Conservation (phyloP, 2,113 vertebrate species). For the Pachypanchax playfairii region DNA sequence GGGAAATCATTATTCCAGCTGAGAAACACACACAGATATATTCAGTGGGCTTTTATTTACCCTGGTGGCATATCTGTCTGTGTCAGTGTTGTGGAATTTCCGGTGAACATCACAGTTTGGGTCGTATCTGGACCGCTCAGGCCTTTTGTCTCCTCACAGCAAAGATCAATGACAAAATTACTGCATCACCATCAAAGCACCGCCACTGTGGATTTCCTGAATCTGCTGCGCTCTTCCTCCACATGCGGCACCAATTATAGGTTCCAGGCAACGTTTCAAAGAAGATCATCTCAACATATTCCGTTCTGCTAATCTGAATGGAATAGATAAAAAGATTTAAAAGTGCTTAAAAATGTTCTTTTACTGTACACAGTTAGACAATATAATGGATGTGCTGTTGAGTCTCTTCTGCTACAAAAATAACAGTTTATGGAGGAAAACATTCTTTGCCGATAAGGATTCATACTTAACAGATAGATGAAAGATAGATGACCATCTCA, state of each 20-base stretch:
- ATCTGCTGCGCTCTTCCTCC: conserved; percentile 39
- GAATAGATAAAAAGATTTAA: conserved; percentile 70
- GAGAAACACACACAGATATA: conserved; percentile 35
- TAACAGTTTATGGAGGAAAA: background rate
- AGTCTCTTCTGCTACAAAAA: background rate
- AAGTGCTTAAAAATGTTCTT: conserved; percentile 32
- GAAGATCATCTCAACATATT: conserved; percentile 39
- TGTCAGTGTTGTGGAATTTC: conserved; percentile 58
- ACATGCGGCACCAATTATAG: conserved; percentile 70
- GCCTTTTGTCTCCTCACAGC: conserved; percentile 33
- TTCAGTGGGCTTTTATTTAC: conserved; percentile 23
- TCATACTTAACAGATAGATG: background rate
- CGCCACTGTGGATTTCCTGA: conserved; percentile 39
- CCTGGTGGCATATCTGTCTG: conserved; percentile 28
- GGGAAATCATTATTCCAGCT: conserved; percentile 44
- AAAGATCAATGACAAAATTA: conserved; percentile 28
- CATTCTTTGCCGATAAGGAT: too few relatives aligned
- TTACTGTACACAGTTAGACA: conserved; percentile 8
- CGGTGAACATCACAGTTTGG: conserved; percentile 23
- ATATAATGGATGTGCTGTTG: conserved; percentile 10
- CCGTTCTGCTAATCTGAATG: conserved; percentile 78
- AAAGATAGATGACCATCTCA: too few relatives aligned
- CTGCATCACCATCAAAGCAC: conserved; percentile 54
- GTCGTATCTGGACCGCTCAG: conserved; percentile 26
- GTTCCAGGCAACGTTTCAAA: conserved; percentile 64